These are phyloP conservation scores for Zaprionus bogoriensis DNA, from an alignment of 2,888 invertebrate species.

Conservation along the genomic window DNA sequence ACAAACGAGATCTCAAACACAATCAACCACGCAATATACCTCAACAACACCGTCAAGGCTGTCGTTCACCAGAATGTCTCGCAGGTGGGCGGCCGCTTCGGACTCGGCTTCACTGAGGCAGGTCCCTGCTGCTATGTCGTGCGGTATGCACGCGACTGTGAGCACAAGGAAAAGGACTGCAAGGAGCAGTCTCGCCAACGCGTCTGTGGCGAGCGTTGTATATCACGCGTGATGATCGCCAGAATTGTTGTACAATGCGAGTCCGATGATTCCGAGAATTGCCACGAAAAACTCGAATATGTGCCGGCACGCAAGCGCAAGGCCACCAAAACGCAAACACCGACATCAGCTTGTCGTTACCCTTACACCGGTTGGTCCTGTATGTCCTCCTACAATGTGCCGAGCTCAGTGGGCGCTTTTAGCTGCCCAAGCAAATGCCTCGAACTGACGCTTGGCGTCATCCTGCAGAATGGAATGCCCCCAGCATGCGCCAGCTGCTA, in stretches of 20 bases:
- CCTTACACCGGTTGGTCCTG: constrained; percentile 64
- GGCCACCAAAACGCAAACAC: neutral
- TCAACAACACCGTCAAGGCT: constrained; percentile 73
- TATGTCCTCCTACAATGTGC: constrained; percentile 37
- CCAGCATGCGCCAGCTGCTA: constrained; percentile 52
- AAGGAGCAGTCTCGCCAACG: constrained; percentile 61
- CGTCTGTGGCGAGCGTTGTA: constrained; percentile 79
- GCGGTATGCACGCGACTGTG: constrained; percentile 58
- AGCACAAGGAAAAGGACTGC: constrained; percentile 1
- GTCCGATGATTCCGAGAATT: constrained; percentile 44
- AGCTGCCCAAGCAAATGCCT: constrained; percentile 53
- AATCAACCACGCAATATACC: constrained; percentile 71
- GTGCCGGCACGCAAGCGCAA: constrained; percentile 49
- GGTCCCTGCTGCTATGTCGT: constrained; percentile 80
- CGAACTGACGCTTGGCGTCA: constrained; percentile 49
- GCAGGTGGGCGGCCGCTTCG: constrained; percentile 79
- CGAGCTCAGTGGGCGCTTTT: constrained; percentile 13
- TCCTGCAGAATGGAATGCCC: constrained; percentile 62
- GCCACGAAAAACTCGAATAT: constrained; percentile 68
- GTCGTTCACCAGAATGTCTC: constrained; percentile 77
- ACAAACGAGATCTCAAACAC: constrained; percentile 79
- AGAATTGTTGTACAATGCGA: constrained; percentile 62
- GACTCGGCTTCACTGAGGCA: constrained; percentile 77
- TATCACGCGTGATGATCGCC: constrained; percentile 75
- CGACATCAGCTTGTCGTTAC: constrained; percentile 26